Percentiles rank a stretch among this genome's conserved stretches.
phyloP scores from a whole-genome alignment of 2,888 invertebrate genomes.

The Pomacea canaliculata region DNA sequence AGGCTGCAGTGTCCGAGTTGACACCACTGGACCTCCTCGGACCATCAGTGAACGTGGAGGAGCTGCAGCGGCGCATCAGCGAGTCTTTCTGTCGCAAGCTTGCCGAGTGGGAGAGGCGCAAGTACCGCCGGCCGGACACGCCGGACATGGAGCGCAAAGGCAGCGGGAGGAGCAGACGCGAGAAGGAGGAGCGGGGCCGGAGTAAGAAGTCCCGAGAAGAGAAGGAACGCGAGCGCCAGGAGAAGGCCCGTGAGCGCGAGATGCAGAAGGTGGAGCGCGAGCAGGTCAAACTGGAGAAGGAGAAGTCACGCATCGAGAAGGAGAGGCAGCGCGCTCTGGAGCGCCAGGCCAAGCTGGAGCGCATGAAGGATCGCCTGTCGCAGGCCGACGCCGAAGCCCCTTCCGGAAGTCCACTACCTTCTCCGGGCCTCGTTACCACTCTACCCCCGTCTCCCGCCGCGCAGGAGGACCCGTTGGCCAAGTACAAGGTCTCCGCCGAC shows the following conservation, averaged over 20 bases:
- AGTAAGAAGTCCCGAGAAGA: slow-evolving; percentile 31
- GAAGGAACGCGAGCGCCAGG: slow-evolving; percentile 40
- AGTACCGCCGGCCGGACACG: slow-evolving; percentile 52
- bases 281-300: slow-evolving; percentile 71
- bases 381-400: slow-evolving; percentile 47
- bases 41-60: slow-evolving; percentile 65
- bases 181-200: slow-evolving; percentile 39
- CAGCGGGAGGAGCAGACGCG: slow-evolving; percentile 39
- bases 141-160: slow-evolving; percentile 46
- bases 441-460: slow-evolving; percentile 35
- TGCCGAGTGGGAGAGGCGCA: slow-evolving; percentile 82
- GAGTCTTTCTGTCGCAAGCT: slow-evolving; percentile 88
- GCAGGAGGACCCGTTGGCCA: slow-evolving; percentile 16
- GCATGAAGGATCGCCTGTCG: slow-evolving; percentile 75
- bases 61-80: slow-evolving; percentile 75
- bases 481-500: slow-evolving; percentile 81
- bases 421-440: slow-evolving; percentile 2
- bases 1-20: slow-evolving; percentile 41
- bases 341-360: slow-evolving; percentile 77
- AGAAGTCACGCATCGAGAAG: slow-evolving; percentile 76
- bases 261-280: slow-evolving; percentile 44
- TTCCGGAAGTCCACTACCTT: background rate
- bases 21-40: slow-evolving; percentile 33
- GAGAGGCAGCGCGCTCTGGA: slow-evolving; percentile 78
- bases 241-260: slow-evolving; percentile 53